These are phyloP conservation scores for Axis porcinus DNA, from an alignment of 2,113 vertebrate species.

Conservation along the genomic window DNA sequence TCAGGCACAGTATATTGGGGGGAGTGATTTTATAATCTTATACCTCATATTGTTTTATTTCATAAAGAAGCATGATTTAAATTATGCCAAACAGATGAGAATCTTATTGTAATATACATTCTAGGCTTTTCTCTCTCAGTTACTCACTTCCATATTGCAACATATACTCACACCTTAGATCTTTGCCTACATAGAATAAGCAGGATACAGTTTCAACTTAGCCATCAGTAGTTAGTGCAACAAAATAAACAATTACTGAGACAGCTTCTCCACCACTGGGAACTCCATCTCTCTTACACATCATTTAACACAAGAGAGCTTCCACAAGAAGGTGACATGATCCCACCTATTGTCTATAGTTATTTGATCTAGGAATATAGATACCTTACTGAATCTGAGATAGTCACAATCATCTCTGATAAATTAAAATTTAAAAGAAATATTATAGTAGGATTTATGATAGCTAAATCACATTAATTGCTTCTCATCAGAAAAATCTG, in stretches of 20 bases:
- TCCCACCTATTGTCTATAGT: fast-evolving
- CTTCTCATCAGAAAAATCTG: background rate
- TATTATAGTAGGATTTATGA: background rate
- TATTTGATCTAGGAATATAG: background rate
- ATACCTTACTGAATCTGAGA: background rate
- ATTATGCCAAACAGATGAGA: background rate
- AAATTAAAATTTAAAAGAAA: background rate
- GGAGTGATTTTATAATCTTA: background rate
- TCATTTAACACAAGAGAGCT: background rate
- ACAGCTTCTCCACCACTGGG: background rate
- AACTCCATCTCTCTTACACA: background rate
- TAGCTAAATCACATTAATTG: background rate
- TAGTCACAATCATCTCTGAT: background rate
- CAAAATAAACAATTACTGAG: background rate
- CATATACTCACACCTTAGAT: background rate
- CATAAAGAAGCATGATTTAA: background rate
- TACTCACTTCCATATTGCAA: background rate
- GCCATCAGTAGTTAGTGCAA: background rate
- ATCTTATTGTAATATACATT: background rate
- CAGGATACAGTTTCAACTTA: background rate
- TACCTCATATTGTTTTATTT: background rate
- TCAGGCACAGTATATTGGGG: background rate
- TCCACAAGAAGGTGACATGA: background rate
- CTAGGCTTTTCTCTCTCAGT: background rate
- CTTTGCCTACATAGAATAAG: background rate